Conservation (phyloP, 1,140 invertebrate species). For the Ceratitis capitata region DNA sequence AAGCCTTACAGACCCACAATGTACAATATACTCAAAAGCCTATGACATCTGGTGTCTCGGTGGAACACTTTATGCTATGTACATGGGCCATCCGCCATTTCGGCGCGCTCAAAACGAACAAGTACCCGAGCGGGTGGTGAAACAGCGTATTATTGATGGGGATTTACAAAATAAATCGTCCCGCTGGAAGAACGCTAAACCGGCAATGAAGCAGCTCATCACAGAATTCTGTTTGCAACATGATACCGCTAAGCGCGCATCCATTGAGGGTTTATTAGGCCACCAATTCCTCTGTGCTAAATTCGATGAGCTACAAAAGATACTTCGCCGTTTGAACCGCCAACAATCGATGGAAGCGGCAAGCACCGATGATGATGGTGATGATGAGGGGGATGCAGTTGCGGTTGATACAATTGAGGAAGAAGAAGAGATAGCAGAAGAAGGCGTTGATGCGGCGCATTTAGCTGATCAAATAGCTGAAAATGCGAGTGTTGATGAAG, state of each 20-base stretch:
- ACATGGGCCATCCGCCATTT: constrained; percentile 84
- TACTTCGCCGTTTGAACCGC: not conserved
- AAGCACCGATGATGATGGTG: not conserved
- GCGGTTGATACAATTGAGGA: not conserved
- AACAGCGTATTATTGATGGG: constrained; percentile 73
- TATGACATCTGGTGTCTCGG: constrained; percentile 93
- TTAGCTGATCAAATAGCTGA: not conserved
- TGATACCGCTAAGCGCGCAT: not conserved
- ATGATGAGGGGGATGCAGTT: not conserved
- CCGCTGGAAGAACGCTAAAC: constrained; percentile 77
- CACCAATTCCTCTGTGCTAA: constrained; percentile 18
- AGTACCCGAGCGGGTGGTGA: constrained; percentile 74
- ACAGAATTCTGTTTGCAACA: constrained; percentile 29
- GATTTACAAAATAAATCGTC: constrained; percentile 56
- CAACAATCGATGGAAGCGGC: not conserved
- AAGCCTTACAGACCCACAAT: constrained; percentile 72
- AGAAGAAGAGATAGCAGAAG: not conserved
- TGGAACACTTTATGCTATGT: constrained; percentile 87
- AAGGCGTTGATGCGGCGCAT: not conserved
- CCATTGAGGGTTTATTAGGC: not conserved
- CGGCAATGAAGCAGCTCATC: constrained; percentile 37
- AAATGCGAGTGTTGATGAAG: not conserved
- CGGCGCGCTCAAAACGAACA: constrained; percentile 55
- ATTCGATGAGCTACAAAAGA: constrained; percentile 12
- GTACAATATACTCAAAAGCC: constrained; percentile 80